Evolutionary conservation across 2,113 vertebrate genomes (phyloP), one percentile per base, ranked within the genome.

Genomic region (Ranitomeya imitator): DNA sequence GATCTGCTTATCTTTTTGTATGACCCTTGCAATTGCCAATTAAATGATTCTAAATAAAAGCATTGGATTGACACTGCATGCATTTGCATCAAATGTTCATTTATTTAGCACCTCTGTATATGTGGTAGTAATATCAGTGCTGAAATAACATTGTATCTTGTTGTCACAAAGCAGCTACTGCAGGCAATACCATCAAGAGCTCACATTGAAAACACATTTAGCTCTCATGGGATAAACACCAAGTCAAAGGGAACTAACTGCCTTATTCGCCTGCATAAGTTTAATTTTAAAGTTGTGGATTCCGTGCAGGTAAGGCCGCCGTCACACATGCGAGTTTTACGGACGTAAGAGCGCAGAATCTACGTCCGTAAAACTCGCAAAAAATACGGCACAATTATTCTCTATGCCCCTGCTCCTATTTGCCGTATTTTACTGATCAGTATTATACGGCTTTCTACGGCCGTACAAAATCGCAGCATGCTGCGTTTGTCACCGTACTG

Each of bases 151-250:
- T 78, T 78, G 13, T 23, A 23, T 79, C 45, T n/a, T 19, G 61
- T 63, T 13, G 51, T 78, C 19, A 74, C 71, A 45, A 51, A 51
- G 31, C 73, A 76, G 37, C 73, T 19, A 76, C 21, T 79, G 77
- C 77, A 57, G 77, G 52, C 15, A 79, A 79, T 79, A 12, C 52
- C 52, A 55, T 79, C n/a, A 79, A 57, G 52, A 79, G 6, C 77
- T 55, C 52, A 13, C 0, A 55, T 15, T 57, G 52, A 26, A 79
- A 79, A 79, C 52, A 79, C 76, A 78, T 52, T 54, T n/a, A 78
- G 51, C 9, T 21, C 51, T n/a, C 51, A 79, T 55, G 52, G 52
- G 21, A 57, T 55, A 79, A n/a, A 78, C 9, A 77, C 4, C 51
- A 23, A 54, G 52, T 79, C 51, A 8, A 19, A 0, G 37, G 18